Evolutionary conservation across 2,113 vertebrate species (phyloP).

Genomic region (Barnardius zonarius): DNA sequence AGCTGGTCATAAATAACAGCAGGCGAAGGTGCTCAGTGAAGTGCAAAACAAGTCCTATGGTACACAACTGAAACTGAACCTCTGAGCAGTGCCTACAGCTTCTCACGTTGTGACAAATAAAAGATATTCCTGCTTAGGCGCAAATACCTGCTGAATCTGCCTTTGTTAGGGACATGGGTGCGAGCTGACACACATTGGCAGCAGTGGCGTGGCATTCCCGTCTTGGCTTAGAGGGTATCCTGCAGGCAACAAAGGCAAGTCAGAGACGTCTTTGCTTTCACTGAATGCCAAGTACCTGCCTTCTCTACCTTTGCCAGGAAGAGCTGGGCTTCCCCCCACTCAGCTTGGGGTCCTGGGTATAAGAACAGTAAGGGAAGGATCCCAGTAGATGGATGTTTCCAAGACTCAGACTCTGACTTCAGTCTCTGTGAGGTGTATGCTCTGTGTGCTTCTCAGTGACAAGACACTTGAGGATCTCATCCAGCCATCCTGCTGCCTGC

Average conservation of each 20-base stretch:
- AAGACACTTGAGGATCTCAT: not conserved
- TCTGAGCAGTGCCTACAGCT: not conserved
- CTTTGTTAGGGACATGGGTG: not conserved
- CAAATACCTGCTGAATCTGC: not conserved
- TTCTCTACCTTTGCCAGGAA: not conserved
- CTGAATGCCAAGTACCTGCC: not conserved
- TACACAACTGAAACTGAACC: not conserved
- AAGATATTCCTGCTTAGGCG: not conserved
- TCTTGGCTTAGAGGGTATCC: not conserved
- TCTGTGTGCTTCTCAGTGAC: not conserved
- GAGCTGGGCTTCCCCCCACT: not conserved
- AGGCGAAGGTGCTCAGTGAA: not conserved
- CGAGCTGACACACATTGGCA: not conserved
- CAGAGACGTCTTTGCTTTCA: not conserved
- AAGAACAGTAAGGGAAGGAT: not conserved
- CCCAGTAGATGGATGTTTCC: not conserved
- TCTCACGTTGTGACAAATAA: not conserved
- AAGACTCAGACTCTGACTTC: not conserved
- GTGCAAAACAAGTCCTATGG: not conserved
- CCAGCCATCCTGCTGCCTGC: not conserved
- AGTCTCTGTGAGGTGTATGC: not conserved
- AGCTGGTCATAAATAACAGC: not conserved
- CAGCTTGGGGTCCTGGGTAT: not conserved
- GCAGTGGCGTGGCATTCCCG: accelerated
- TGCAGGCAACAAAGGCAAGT: not conserved